Conservation (phyloP, 2,888 invertebrate species). For the Pandemis cinnamomeana region DNA sequence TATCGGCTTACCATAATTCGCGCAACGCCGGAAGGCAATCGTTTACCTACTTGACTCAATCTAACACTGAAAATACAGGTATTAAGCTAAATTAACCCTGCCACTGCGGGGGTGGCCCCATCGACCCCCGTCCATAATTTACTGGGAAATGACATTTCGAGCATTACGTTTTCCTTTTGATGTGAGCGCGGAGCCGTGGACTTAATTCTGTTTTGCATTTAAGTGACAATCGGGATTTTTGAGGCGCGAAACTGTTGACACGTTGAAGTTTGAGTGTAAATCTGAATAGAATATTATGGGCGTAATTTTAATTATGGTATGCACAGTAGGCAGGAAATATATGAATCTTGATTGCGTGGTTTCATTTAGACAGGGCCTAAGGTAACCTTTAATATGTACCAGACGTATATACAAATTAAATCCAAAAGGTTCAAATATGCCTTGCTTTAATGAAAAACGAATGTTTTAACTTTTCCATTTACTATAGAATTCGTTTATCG, state of each 20-base stretch:
- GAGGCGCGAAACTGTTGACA: constrained; percentile 18
- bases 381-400: too few species aligned
- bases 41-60: constrained; percentile 31
- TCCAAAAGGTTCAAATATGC: too few species aligned
- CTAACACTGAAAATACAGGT: constrained; percentile 61
- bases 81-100: constrained; percentile 76
- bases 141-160: constrained; percentile 71
- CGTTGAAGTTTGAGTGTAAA: not conserved
- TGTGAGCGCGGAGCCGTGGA: constrained; percentile 57
- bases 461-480: too few species aligned
- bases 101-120: constrained; percentile 69
- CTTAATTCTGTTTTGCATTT: constrained; percentile 39
- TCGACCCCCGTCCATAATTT: constrained; percentile 76
- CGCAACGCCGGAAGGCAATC: constrained; percentile 34
- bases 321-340: too few species aligned
- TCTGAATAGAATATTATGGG: not conserved
- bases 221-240: constrained; percentile 29
- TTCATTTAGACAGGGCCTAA: too few species aligned
- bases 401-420: too few species aligned
- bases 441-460: too few species aligned
- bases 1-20: not conserved
- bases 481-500: too few species aligned
- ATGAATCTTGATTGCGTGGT: too few species aligned
- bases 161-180: constrained; percentile 82
- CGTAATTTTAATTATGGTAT: not conserved